A percentile compares a stretch with the other conserved stretches of the same genome.
These are phyloP conservation scores for Meteorus colon DNA, from an alignment of 2,888 invertebrate species.

Conservation along the genomic window DNA sequence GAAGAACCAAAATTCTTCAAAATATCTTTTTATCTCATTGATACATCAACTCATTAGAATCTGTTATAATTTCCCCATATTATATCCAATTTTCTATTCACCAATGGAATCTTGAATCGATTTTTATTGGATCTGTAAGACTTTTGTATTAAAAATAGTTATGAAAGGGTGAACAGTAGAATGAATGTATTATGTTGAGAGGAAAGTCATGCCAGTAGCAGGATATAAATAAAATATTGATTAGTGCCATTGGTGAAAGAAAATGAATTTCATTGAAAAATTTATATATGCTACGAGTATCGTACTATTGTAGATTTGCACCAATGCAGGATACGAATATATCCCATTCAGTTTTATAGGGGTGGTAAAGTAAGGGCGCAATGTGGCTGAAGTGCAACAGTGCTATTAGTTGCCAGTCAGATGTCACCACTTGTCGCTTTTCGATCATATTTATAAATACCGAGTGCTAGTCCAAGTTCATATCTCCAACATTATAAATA, in stretches of 20 bases:
- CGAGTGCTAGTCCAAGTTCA: background rate
- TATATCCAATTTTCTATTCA: too few species aligned
- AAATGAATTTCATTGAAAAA: background rate
- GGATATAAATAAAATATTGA: background rate
- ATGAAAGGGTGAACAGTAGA: background rate
- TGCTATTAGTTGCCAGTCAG: conserved; percentile 25
- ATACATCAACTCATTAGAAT: too few species aligned
- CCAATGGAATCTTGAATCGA: too few species aligned
- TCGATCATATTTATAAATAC: background rate
- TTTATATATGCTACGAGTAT: background rate
- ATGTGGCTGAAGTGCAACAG: background rate
- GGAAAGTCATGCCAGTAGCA: background rate
- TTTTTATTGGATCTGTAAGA: too few species aligned
- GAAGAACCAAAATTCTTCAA: too few species aligned
- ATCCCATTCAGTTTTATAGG: background rate
- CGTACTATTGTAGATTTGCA: too few species aligned
- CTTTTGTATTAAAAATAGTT: too few species aligned
- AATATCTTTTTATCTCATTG: too few species aligned
- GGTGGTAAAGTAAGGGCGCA: conserved; percentile 11
- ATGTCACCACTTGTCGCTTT: conserved; percentile 49
- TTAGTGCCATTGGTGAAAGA: background rate
- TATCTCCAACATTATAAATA: background rate
- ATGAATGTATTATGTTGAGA: background rate
- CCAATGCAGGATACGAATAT: background rate
- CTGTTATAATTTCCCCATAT: too few species aligned